Percentiles rank a stretch among this genome's conserved stretches.
Conservation (phyloP, 2,797 vertebrate species). For the Ataeniobius toweri region DNA sequence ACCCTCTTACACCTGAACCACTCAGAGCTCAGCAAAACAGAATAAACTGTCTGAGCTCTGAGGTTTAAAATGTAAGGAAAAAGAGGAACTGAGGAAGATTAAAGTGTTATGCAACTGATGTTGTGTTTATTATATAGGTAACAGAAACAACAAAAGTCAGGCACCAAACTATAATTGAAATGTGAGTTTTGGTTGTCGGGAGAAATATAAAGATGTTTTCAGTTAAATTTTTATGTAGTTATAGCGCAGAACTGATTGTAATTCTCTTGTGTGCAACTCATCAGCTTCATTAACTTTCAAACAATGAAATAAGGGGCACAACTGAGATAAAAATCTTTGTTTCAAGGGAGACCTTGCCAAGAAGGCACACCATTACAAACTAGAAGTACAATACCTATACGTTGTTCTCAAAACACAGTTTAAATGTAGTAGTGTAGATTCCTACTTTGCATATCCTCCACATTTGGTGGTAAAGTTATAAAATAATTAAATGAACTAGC, state of each 20-base stretch:
- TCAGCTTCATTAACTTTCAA: not conserved
- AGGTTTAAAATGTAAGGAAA: slow-evolving; percentile 19
- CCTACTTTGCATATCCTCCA: not conserved
- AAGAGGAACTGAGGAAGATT: slow-evolving; percentile 22
- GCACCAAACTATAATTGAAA: not conserved
- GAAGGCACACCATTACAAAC: not conserved
- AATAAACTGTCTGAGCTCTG: slow-evolving; percentile 31
- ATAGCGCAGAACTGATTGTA: not conserved
- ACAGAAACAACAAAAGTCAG: not conserved
- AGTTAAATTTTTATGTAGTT: not conserved
- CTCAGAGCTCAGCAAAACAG: slow-evolving; percentile 23
- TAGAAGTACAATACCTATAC: not conserved
- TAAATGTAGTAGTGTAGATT: not conserved
- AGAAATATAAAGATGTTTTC: not conserved
- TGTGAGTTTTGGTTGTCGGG: not conserved
- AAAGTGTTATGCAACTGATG: slow-evolving; percentile 16
- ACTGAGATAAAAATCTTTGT: not conserved
- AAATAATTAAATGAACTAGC: not conserved
- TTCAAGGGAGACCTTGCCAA: not conserved
- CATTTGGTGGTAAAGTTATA: not conserved
- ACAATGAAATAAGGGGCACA: not conserved
- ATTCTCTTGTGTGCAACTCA: not conserved
- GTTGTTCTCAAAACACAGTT: not conserved
- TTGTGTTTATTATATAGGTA: slow-evolving; percentile 3
- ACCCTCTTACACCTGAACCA: slow-evolving; percentile 40